Evolutionary conservation across 2,113 vertebrate species (phyloP), one percentile per base, ranked within the genome.

Genomic region (Erythrocercus mccallii): DNA sequence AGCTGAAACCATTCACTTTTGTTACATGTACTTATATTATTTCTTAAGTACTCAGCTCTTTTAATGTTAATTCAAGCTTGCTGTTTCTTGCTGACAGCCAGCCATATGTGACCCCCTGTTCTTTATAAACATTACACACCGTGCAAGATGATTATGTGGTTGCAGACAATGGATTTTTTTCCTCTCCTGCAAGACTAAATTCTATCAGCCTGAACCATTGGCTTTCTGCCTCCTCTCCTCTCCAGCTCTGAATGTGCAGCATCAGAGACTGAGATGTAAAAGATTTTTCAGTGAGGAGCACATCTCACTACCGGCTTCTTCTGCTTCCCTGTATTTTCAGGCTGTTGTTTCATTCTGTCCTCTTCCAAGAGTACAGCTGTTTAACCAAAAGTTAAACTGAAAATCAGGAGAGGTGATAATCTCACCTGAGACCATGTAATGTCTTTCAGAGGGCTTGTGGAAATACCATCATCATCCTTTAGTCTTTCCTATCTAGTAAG

Each of bases 1-100:
- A 86, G 88, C 56, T 83, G 88, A 81, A 95, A 62, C 30, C 19
- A 38, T 94, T 96, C 94, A 84, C 78, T 96, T 95, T 88, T 94
- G 47, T 95, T 88, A 62, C 74, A 70, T 81, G 79, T 47, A 51
- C 30, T 82, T 96, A 51, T 25, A 60, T 65, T 97, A 93, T 73
- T 80, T 77, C 79, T 73, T 77, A 95, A 96, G 82, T 44, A 86
- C 57, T 94, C 44, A 35, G 76, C 70, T 61, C 57, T 94, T 96
- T 86, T 45, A 93, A 94, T 94, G 93, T 48, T 94, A 92, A 89
- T 93, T 79, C 56, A 82, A 68, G 65, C 58, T 93, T 72, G 61
- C 57, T 83, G 42, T 89, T 83, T 88, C 94, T 81, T 65, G 78
- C 84, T 88, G 66, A 79, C 86, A 96, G 85, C 37, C 81, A 94